Evolutionary conservation across 37 sponge, comb jelly and placozoan genomes (phyloP).

Genomic region (Aphrocallistes beatrix): DNA sequence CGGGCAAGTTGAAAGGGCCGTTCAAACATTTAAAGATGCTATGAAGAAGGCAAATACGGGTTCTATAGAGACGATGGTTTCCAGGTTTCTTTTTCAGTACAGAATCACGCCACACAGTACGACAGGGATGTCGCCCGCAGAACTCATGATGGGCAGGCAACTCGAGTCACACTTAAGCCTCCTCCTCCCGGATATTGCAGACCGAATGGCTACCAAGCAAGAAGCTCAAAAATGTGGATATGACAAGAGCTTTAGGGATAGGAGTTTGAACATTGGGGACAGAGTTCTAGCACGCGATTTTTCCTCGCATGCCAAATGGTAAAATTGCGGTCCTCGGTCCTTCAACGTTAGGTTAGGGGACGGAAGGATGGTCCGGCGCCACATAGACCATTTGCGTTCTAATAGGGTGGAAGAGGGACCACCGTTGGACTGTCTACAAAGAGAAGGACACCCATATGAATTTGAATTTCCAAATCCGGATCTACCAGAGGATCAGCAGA

Average conservation of each 20-base stretch:
- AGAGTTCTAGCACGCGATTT: not conserved
- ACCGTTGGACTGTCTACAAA: not conserved
- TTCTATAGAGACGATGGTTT: not conserved
- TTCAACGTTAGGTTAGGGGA: not conserved
- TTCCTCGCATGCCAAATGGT: not conserved
- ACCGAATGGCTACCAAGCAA: not conserved
- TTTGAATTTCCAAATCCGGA: not conserved
- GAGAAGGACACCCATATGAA: not conserved
- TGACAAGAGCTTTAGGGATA: not conserved
- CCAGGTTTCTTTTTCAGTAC: constrained; percentile 20
- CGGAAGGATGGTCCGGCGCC: not conserved
- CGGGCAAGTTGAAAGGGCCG: constrained; percentile 18
- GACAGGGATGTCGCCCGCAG: not conserved
- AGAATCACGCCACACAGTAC: constrained; percentile 11
- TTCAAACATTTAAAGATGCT: constrained; percentile 6
- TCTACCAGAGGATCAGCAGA: not conserved
- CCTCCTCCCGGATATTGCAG: not conserved
- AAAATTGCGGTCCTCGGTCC: not conserved
- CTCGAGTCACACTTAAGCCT: not conserved
- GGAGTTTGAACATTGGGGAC: not conserved
- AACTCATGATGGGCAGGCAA: constrained; percentile 21
- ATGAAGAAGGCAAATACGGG: not conserved
- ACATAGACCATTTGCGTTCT: not conserved
- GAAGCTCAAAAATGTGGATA: not conserved
- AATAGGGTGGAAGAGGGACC: not conserved